Percentiles rank a stretch among this genome's conserved stretches.
These are phyloP conservation scores for Muntiacus muntjak DNA, from an alignment of 2,113 vertebrate genomes.

Conservation along the genomic window DNA sequence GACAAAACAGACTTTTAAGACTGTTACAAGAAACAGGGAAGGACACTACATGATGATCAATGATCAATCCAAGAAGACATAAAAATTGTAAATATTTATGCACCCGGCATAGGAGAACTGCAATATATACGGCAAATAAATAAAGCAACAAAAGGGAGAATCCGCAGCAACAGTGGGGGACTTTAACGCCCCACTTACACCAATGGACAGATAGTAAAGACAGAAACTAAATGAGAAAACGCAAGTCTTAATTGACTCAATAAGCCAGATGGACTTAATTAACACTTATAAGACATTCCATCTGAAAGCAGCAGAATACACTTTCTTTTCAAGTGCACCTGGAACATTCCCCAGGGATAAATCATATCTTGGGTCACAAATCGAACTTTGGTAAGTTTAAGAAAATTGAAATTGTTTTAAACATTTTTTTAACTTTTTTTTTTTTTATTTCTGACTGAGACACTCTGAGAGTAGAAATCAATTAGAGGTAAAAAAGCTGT, in stretches of 20 bases:
- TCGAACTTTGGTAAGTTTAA: background rate
- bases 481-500: background rate
- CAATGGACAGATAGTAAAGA: background rate
- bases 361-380: background rate
- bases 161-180: background rate
- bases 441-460: background rate
- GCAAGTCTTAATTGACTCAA: background rate
- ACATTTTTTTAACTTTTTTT: background rate
- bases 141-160: background rate
- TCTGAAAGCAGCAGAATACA: background rate
- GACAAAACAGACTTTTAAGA: background rate
- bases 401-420: background rate
- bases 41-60: background rate
- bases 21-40: background rate
- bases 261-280: background rate
- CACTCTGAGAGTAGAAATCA: background rate
- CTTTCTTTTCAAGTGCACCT: background rate
- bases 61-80: background rate
- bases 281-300: background rate
- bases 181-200: background rate
- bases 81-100: background rate
- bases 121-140: background rate
- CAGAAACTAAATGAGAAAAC: background rate
- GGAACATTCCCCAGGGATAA: background rate
- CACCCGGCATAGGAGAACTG: no score